Evolutionary conservation across 2,113 vertebrate genomes (phyloP).

Genomic region (Anhinga rufa): DNA sequence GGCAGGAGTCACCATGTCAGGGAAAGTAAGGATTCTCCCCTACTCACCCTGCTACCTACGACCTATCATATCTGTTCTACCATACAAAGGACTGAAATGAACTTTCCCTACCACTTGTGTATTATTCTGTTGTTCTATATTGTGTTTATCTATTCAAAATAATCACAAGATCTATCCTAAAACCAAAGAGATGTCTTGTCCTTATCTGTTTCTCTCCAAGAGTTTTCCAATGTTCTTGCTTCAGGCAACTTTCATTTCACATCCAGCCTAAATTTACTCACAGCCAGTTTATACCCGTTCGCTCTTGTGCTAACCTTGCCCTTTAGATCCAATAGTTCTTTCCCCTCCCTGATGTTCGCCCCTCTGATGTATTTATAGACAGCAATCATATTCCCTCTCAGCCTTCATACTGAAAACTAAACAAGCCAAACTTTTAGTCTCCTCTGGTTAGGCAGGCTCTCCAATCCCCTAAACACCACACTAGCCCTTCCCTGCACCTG

Average conservation of each 20-base stretch:
- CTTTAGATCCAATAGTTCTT: constrained; percentile 27
- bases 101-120: not conserved
- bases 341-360: not conserved
- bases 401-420: constrained; percentile 14
- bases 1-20: not conserved
- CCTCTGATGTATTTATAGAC: constrained; percentile 57
- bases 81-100: not conserved
- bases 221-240: not conserved
- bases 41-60: not conserved
- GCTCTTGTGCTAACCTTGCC: constrained; percentile 48
- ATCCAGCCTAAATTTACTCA: constrained; percentile 10
- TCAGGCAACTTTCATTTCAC: not conserved
- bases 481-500: constrained; percentile 58
- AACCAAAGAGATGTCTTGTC: not conserved
- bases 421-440: not conserved
- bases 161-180: not conserved
- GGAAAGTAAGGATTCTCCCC: not conserved
- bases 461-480: not conserved
- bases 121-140: not conserved
- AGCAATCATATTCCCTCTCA: not conserved
- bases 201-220: not conserved
- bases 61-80: not conserved
- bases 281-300: not conserved
- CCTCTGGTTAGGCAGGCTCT: not conserved
- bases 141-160: not conserved